Percentiles rank a stretch among this genome's conserved stretches.
These are phyloP conservation scores for Danaus melanippus DNA, from an alignment of 1,140 invertebrate species.

Conservation along the genomic window DNA sequence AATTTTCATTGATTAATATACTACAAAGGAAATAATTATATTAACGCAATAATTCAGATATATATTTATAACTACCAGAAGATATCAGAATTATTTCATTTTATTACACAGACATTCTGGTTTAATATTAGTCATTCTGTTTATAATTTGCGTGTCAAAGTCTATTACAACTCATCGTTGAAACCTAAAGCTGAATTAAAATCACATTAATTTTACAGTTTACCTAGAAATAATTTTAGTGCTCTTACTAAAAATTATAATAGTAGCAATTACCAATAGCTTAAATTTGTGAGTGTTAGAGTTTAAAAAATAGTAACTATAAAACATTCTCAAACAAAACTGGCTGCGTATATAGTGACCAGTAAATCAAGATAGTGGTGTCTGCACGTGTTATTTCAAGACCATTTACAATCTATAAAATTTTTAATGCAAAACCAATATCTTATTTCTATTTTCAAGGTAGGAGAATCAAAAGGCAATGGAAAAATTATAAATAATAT, in stretches of 20 bases:
- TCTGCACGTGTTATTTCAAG: conserved; percentile 17
- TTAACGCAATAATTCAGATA: no score
- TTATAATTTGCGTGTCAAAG: conserved; percentile 11
- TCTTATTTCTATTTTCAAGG: conserved; percentile 4
- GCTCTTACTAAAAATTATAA: no score
- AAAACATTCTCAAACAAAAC: no score
- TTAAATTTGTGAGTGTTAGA: no score
- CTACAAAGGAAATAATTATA: no score
- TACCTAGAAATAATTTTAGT: no score
- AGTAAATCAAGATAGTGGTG: conserved; percentile 11
- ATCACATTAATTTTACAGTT: conserved; percentile 11
- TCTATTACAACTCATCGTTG: conserved; percentile 16
- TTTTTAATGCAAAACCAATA: conserved; percentile 19
- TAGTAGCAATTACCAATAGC: background rate
- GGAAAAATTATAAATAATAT: no score
- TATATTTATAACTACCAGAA: no score
- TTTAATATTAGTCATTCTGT: conserved; percentile 12
- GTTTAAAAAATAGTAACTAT: no score
- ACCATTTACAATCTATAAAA: conserved; percentile 18
- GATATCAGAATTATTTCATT: no score
- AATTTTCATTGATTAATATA: no score
- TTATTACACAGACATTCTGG: background rate
- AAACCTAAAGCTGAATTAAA: conserved; percentile 14
- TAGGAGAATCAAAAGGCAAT: no score
- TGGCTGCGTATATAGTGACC: background rate